A percentile compares a stretch with the other conserved stretches of the same genome.
Conservation (phyloP, 2,113 vertebrate species). For the Mus spicilegus region DNA sequence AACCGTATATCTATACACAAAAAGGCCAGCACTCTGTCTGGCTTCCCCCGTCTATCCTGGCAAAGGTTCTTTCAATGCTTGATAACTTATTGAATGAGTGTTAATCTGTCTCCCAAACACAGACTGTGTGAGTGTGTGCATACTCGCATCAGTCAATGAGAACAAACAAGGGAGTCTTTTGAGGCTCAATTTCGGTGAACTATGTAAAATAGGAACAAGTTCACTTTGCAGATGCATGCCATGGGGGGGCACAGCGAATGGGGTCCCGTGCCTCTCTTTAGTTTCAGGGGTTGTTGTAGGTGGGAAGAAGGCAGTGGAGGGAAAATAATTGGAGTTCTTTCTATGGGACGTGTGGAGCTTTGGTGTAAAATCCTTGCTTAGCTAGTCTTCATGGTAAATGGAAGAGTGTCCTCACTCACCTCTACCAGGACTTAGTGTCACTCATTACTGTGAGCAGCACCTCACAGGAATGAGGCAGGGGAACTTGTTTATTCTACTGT, state of each 20-base stretch:
- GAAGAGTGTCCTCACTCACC: not conserved
- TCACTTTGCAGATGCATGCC: not conserved
- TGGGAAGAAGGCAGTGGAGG: no score
- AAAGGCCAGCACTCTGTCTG: not conserved
- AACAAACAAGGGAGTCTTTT: not conserved
- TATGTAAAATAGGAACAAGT: not conserved
- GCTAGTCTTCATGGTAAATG: not conserved
- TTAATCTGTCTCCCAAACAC: not conserved
- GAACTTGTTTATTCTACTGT: not conserved
- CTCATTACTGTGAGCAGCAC: no score
- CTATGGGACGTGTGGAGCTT: not conserved
- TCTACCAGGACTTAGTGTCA: not conserved
- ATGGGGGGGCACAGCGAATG: not conserved
- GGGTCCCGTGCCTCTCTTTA: not conserved
- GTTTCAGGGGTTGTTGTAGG: not conserved
- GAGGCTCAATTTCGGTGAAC: slow-evolving; percentile 2
- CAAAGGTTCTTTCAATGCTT: not conserved
- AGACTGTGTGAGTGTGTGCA: not conserved
- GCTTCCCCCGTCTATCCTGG: not conserved
- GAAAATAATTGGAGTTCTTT: not conserved
- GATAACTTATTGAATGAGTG: not conserved
- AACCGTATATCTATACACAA: not conserved
- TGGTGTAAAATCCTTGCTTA: not conserved
- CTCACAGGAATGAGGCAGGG: not conserved
- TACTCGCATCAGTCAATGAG: not conserved